Conservation (phyloP, 1,140 invertebrate genomes). For the Anastrepha obliqua region DNA sequence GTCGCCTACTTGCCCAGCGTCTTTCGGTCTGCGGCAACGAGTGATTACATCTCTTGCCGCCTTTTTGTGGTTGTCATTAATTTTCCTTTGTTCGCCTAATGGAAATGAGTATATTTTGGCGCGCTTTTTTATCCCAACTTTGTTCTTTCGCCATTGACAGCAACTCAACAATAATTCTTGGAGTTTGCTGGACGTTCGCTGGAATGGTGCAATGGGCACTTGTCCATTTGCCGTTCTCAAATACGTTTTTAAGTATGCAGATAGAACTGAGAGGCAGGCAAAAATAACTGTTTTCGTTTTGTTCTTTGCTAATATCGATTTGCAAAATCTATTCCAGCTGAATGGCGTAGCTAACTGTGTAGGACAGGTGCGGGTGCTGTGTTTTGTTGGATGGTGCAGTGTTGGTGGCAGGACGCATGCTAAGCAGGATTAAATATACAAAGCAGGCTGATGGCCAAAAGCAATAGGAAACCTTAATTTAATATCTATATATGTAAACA, state of each 20-base stretch:
- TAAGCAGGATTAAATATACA: slow-evolving; percentile 48
- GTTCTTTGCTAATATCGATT: neutral
- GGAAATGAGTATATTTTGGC: slow-evolving; percentile 31
- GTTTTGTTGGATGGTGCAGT: slow-evolving; percentile 7
- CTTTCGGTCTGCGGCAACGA: neutral
- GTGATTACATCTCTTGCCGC: slow-evolving; percentile 40
- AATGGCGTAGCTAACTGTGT: neutral
- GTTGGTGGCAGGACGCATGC: slow-evolving; percentile 42
- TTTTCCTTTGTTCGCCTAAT: slow-evolving; percentile 13
- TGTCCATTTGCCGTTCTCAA: slow-evolving; percentile 11
- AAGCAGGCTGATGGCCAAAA: neutral
- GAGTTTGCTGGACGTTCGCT: neutral
- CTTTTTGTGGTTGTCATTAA: slow-evolving; percentile 25
- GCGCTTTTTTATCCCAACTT: slow-evolving; percentile 31
- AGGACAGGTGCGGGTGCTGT: slow-evolving; percentile 8
- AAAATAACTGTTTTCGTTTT: neutral
- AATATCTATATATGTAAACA: neutral
- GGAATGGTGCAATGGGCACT: slow-evolving; percentile 21
- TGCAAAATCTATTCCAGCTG: neutral
- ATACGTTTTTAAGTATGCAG: neutral
- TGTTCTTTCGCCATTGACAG: neutral
- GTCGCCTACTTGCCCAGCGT: neutral
- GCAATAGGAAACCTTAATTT: neutral
- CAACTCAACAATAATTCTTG: neutral
- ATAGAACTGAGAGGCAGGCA: neutral